A percentile compares a stretch with the other conserved stretches of the same genome.
Conservation (phyloP, 2,797 vertebrate species). For the Aeoliscus strigatus region DNA sequence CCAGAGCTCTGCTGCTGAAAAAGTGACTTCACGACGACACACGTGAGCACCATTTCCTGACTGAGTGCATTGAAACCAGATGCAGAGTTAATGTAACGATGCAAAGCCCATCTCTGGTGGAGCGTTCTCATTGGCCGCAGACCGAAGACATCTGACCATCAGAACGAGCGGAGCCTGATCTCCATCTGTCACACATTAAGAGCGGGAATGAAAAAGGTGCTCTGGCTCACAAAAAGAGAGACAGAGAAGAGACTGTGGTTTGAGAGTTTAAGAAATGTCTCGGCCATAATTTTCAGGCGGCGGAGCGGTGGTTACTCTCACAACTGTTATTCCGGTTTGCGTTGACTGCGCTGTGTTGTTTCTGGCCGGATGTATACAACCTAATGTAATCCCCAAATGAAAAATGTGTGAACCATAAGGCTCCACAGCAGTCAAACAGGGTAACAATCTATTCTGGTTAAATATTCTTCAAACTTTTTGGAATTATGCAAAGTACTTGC, state of each 20-base stretch:
- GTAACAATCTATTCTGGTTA: no score
- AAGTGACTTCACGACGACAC: constrained; percentile 29
- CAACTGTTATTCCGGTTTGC: no score
- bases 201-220: constrained; percentile 47
- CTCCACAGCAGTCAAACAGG: no score
- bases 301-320: not conserved
- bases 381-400: not conserved
- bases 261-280: no score
- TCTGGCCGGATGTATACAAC: not conserved
- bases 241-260: constrained; percentile 2
- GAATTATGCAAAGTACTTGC: no score
- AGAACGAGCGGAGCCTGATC: constrained; percentile 43
- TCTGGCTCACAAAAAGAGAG: constrained; percentile 36
- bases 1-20: no score
- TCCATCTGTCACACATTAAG: constrained; percentile 70
- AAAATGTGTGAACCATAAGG: no score
- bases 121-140: constrained; percentile 52
- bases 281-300: constrained; percentile 3
- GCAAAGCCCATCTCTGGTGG: constrained; percentile 41
- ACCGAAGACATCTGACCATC: constrained; percentile 48
- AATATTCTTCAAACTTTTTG: no score
- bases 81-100: constrained; percentile 40
- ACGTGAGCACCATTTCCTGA: constrained; percentile 37
- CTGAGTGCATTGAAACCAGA: constrained; percentile 64
- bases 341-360: no score